phyloP scores from a whole-genome alignment of 2,797 vertebrate species.

The Bryconaethiops microstoma region DNA sequence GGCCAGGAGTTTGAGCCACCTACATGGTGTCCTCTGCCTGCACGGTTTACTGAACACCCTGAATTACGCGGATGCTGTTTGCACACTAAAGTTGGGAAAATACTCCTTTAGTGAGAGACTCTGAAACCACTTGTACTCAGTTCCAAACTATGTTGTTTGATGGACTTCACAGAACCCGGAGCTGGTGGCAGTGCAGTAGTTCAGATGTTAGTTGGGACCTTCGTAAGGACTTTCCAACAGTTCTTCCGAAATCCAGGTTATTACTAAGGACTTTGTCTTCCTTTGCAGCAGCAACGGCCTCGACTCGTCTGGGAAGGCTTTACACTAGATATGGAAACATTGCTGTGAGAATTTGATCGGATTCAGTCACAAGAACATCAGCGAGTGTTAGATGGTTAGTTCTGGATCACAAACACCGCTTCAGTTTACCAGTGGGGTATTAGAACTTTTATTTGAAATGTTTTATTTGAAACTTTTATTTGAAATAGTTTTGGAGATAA shows the following conservation, averaged over 20 bases:
- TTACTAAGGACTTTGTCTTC: too few relatives aligned
- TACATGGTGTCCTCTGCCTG: neutral
- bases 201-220: constrained; percentile 22
- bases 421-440: too few relatives aligned
- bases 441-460: too few relatives aligned
- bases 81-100: constrained; percentile 26
- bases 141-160: constrained; percentile 27
- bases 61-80: constrained; percentile 34
- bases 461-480: too few relatives aligned
- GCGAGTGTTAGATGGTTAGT: too few relatives aligned
- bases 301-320: too few relatives aligned
- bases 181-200: constrained; percentile 12
- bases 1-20: constrained; percentile 3
- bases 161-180: constrained; percentile 24
- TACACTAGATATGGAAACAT: too few relatives aligned
- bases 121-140: constrained; percentile 1
- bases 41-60: constrained; percentile 9
- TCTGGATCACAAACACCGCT: too few relatives aligned
- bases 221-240: constrained; percentile 31
- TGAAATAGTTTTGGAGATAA: too few relatives aligned
- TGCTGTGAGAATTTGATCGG: too few relatives aligned
- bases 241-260: neutral
- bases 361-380: too few relatives aligned
- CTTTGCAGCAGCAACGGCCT: too few relatives aligned
- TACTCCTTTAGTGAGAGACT: constrained; percentile 21